phyloP scores from a whole-genome alignment of 2,797 vertebrate genomes.

The Acrocephalus scirpaceus region DNA sequence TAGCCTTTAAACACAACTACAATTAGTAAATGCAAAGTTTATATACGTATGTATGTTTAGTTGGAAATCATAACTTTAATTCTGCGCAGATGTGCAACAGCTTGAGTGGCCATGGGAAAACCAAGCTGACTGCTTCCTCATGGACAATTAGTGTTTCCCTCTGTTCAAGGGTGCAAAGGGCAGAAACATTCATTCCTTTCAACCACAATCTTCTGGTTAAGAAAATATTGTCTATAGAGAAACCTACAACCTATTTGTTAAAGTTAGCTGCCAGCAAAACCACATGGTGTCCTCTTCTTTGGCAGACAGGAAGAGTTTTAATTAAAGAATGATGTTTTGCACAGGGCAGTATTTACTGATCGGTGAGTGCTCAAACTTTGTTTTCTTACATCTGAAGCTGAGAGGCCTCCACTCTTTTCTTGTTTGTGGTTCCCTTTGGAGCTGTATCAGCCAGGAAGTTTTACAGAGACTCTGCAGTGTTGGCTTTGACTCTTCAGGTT shows the following conservation, averaged over 20 bases:
- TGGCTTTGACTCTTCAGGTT: neutral
- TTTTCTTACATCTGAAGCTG: neutral
- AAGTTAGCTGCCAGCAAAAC: neutral
- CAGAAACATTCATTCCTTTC: neutral
- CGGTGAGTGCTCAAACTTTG: neutral
- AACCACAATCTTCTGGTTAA: neutral
- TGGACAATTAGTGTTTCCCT: neutral
- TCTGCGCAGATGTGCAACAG: neutral
- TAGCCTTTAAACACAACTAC: neutral
- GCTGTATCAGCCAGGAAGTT: neutral
- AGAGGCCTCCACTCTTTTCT: neutral
- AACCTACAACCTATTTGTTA: neutral
- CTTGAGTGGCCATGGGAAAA: conserved; percentile 19
- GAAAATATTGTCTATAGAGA: neutral
- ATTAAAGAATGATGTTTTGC: neutral
- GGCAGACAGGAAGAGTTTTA: neutral
- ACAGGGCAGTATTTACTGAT: neutral
- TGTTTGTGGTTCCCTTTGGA: neutral
- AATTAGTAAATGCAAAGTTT: neutral
- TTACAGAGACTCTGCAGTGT: neutral
- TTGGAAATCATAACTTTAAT: neutral
- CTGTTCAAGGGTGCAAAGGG: neutral
- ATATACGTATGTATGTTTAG: neutral
- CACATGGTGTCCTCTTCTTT: neutral
- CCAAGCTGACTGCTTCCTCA: neutral